Percentiles rank a stretch among this genome's conserved stretches.
phyloP scores from a whole-genome alignment of 2,888 invertebrate species.

The Zhengitettix transpicula region DNA sequence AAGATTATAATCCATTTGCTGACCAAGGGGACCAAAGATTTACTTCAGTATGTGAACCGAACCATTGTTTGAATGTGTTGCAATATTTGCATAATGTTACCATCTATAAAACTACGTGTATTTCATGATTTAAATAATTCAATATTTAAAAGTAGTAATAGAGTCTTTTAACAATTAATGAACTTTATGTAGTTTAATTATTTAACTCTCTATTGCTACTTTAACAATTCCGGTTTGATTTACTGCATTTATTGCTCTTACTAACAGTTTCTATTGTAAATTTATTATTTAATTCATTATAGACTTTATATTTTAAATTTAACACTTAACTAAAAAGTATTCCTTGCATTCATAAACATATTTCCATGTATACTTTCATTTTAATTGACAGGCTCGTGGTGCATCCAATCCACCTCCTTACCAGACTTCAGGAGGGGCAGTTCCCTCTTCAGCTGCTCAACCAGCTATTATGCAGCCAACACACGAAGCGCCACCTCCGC shows the following conservation, averaged over 20 bases:
- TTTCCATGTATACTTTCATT: not conserved
- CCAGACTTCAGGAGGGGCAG: constrained; percentile 14
- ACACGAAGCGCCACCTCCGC: constrained; percentile 38
- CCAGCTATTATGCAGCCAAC: constrained; percentile 73
- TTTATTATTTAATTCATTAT: not conserved
- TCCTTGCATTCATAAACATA: too few relatives aligned
- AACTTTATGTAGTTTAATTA: too few relatives aligned
- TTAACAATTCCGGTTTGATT: too few relatives aligned
- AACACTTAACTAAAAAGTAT: not conserved
- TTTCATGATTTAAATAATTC: too few relatives aligned
- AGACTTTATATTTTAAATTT: too few relatives aligned
- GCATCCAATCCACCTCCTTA: constrained; percentile 33
- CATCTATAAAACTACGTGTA: too few relatives aligned
- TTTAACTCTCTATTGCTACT: too few relatives aligned
- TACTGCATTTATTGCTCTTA: not conserved
- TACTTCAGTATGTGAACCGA: constrained; percentile 5
- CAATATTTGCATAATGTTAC: too few relatives aligned
- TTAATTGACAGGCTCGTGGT: constrained; percentile 26
- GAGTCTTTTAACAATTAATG: too few relatives aligned
- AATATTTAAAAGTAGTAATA: too few relatives aligned
- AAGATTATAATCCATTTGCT: constrained; percentile 93
- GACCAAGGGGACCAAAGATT: constrained; percentile 32
- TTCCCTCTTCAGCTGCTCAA: constrained; percentile 30
- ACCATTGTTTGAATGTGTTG: too few relatives aligned
- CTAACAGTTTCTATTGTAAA: too few relatives aligned